A percentile compares a stretch with the other conserved stretches of the same genome.
Evolutionary conservation across 2,888 invertebrate genomes (phyloP).

Genomic region (Heliconius ethilla): DNA sequence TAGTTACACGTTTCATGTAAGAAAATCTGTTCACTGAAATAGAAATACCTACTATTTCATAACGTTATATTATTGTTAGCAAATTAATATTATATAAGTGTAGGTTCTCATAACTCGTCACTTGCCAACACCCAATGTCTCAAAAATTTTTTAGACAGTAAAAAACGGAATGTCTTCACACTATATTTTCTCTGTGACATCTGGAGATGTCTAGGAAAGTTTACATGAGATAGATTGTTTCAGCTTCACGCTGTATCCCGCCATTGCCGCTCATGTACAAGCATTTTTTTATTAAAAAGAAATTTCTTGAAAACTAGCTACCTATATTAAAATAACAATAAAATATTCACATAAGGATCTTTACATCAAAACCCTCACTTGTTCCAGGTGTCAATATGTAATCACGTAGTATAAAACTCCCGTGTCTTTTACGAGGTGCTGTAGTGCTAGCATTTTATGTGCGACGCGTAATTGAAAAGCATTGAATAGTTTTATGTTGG

Average conservation of each 20-base stretch:
- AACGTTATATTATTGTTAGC: background rate
- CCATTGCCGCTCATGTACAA: too few relatives aligned
- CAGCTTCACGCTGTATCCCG: too few relatives aligned
- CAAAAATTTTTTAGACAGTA: too few relatives aligned
- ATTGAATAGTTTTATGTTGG: conserved; percentile 39
- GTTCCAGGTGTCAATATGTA: conserved; percentile 37
- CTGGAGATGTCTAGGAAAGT: too few relatives aligned
- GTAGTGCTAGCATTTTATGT: conserved; percentile 40
- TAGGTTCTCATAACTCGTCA: too few relatives aligned
- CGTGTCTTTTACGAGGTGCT: conserved; percentile 40
- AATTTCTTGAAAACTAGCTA: background rate
- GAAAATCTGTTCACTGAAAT: background rate
- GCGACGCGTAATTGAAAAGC: conserved; percentile 39
- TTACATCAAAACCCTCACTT: background rate
- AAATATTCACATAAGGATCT: background rate
- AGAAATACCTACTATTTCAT: background rate
- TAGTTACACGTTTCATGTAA: background rate
- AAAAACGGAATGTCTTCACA: too few relatives aligned
- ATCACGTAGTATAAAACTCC: conserved; percentile 38
- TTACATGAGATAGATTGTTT: too few relatives aligned
- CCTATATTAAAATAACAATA: background rate
- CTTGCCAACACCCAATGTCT: too few relatives aligned
- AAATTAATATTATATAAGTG: too few relatives aligned
- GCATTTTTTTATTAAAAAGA: too few relatives aligned
- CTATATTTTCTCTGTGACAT: too few relatives aligned